A percentile compares a stretch with the other conserved stretches of the same genome.
These are phyloP conservation scores for Cantharis nigra DNA, from an alignment of 2,888 invertebrate species.

Conservation along the genomic window DNA sequence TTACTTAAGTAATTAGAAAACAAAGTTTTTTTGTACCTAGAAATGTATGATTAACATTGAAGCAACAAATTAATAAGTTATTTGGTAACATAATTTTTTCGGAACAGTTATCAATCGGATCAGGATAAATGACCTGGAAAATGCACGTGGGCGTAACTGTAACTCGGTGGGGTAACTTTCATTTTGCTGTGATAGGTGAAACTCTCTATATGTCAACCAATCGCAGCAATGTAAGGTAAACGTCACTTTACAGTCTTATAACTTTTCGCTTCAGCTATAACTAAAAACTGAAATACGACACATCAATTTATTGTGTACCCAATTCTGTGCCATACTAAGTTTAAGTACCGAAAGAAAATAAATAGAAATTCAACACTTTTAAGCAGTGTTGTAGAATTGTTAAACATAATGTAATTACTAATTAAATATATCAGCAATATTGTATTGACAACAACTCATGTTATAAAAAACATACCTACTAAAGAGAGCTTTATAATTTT, in stretches of 20 bases:
- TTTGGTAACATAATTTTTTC: conserved; percentile 35
- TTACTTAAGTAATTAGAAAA: background rate
- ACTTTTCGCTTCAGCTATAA: conserved; percentile 49
- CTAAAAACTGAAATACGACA: conserved; percentile 47
- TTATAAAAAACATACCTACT: too few species aligned
- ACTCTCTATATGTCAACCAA: conserved; percentile 44
- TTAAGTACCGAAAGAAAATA: background rate
- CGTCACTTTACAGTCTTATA: conserved; percentile 53
- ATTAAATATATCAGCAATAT: too few species aligned
- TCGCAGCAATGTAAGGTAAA: conserved; percentile 43
- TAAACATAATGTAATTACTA: too few species aligned
- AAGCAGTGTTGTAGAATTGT: background rate
- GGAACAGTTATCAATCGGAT: conserved; percentile 48
- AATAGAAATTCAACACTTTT: background rate
- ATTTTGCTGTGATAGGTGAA: conserved; percentile 37
- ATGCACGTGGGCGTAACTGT: conserved; percentile 53
- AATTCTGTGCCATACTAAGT: background rate
- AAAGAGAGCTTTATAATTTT: too few species aligned
- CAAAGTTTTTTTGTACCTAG: background rate
- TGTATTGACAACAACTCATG: too few species aligned
- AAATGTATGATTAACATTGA: conserved; percentile 9
- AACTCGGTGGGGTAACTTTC: conserved; percentile 44
- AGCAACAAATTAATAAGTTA: conserved; percentile 31
- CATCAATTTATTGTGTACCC: conserved; percentile 38
- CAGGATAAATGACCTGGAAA: conserved; percentile 53